A percentile compares a stretch with the other conserved stretches of the same genome.
Evolutionary conservation across 2,797 vertebrate genomes (phyloP).

Genomic region (Spizella passerina): DNA sequence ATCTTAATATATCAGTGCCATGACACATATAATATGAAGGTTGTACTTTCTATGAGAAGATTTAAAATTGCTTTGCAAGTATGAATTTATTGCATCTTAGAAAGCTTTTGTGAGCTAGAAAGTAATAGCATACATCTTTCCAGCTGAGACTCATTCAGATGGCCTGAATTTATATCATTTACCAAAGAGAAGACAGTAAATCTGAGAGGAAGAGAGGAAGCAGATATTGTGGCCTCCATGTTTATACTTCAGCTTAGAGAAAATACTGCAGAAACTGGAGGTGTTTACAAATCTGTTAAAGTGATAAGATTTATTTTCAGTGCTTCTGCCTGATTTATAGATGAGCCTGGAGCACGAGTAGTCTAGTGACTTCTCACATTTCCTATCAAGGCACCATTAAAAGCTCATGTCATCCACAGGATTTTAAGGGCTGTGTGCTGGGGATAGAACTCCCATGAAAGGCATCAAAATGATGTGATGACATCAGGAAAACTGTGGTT

Average conservation of each 20-base stretch:
- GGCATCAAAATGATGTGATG: not conserved
- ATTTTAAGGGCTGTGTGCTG: not conserved
- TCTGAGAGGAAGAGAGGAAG: not conserved
- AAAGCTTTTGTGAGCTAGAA: not conserved
- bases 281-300: conserved; percentile 5
- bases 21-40: not conserved
- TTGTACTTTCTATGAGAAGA: not conserved
- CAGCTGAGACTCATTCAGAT: not conserved
- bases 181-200: conserved; percentile 3
- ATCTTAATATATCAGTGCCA: not conserved
- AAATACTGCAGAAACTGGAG: not conserved
- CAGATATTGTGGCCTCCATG: not conserved
- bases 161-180: conserved; percentile 2
- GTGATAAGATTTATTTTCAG: not conserved
- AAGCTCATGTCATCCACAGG: not conserved
- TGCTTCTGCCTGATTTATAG: not conserved
- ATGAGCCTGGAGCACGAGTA: not conserved
- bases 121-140: not conserved
- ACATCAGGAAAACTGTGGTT: not conserved
- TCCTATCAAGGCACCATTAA: not conserved
- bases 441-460: not conserved
- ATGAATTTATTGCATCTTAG: conserved; percentile 12
- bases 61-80: conserved; percentile 16
- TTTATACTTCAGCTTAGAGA: not conserved
- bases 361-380: not conserved